Base-by-base conservation (phyloP, 2,797 vertebrate genomes). In the Emydoidea blandingii region DNA sequence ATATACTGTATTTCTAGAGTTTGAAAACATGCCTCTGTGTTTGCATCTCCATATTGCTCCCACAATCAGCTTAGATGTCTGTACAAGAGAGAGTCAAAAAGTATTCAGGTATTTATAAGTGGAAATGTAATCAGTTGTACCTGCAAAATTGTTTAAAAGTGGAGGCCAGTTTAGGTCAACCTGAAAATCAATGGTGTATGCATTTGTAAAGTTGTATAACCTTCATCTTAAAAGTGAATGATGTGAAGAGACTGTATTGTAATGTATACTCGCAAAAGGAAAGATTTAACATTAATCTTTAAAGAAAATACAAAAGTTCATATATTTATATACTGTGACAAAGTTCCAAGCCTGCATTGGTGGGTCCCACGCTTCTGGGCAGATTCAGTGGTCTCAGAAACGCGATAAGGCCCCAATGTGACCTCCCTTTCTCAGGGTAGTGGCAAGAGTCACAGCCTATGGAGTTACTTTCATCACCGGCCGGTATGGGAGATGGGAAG, bases 61-160 rank as follows among this genome's bases (percentile, higher is more conserved):
- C 29, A 62, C 31, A 62, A 34, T 62, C 59, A 62, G 6, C 7
- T 62, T 62, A 62, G 31, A 62, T 16, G 3, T 62, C 59, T 4
- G 14, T 31, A 62, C 29, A 31, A 62, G 59, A 62, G 6, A 31
- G 3, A 16, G 59, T 16, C 29, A 31, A 62, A 34, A 62, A 34
- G 12, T 12, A 62, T 62, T 15, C n/a, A 72, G n/a, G 21, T 72
- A 23, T 72, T 23, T 41, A 41, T 41, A 68, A 10, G n/a, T 65
- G 19, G 68, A 72, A 41, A 72, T 72, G 18, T 72, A 41, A 72
- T 25, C 18, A 25, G 19, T 72, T 12, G 10, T 41, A 41, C 10
- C 10, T 25, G 3, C 12, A 88, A 62, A 89, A 76, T 53, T 5
- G 54, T 82, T 52, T 74, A 47, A 87, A 91, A 92, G 41, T 29